phyloP scores from a whole-genome alignment of 2,113 vertebrate species.

The Mesocricetus auratus region DNA sequence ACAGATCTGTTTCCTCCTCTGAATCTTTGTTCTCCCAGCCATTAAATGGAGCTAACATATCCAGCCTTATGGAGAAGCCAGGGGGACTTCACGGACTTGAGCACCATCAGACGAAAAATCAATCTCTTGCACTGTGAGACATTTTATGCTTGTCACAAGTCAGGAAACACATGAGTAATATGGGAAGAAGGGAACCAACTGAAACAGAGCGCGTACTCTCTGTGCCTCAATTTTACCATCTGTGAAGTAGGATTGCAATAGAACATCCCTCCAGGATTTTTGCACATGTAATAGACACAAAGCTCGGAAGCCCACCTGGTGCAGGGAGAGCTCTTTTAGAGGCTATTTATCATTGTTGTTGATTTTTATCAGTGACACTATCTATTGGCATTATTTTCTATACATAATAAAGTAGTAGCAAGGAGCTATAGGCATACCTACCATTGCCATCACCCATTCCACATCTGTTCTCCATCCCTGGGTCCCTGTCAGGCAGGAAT shows the following conservation, averaged over 20 bases:
- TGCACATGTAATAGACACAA: neutral
- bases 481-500: neutral
- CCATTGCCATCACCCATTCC: neutral
- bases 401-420: slow-evolving; percentile 12
- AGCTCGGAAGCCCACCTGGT: neutral
- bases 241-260: neutral
- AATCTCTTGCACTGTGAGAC: neutral
- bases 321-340: neutral
- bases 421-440: neutral
- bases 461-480: neutral
- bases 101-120: neutral
- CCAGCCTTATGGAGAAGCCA: neutral
- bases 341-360: neutral
- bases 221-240: slow-evolving; percentile 15
- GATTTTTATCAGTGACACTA: neutral
- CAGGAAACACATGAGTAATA: neutral
- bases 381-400: neutral
- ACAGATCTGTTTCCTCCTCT: neutral
- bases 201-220: neutral
- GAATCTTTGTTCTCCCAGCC: neutral
- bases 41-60: neutral
- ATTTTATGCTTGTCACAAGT: neutral
- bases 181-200: neutral
- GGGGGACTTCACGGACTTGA: neutral
- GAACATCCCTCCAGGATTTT: neutral